These are phyloP conservation scores for Machimus atricapillus DNA, from an alignment of 2,888 invertebrate species.

Conservation along the genomic window DNA sequence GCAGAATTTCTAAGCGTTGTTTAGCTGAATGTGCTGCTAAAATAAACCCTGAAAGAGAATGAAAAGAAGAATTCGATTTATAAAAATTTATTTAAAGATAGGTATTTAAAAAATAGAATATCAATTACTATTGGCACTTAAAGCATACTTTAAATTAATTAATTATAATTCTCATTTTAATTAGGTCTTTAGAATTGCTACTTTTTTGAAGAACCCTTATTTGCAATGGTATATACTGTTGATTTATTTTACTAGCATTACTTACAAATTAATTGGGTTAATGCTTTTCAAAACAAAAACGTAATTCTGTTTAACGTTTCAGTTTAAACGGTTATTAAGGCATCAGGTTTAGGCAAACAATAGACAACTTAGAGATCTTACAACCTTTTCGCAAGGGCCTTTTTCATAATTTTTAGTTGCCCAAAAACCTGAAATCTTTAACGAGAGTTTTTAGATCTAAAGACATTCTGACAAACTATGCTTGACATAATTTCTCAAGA, in stretches of 20 bases:
- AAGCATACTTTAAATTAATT: too few relatives aligned
- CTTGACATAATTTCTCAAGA: not conserved
- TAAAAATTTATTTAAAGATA: not conserved
- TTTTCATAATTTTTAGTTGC: not conserved
- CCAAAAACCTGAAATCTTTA: not conserved
- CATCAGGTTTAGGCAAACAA: not conserved
- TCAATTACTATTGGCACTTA: too few relatives aligned
- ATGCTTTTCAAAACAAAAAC: too few relatives aligned
- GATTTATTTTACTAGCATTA: too few relatives aligned
- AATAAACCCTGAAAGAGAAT: conserved; percentile 42
- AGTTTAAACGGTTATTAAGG: not conserved
- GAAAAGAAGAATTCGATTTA: not conserved
- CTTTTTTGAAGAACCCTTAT: too few relatives aligned
- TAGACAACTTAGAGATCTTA: not conserved
- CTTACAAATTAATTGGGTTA: too few relatives aligned
- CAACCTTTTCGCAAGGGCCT: not conserved
- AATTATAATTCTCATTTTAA: too few relatives aligned
- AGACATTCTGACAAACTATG: not conserved
- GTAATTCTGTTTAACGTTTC: not conserved
- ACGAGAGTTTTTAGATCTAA: not conserved
- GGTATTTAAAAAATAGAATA: too few relatives aligned
- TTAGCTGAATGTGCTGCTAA: conserved; percentile 51
- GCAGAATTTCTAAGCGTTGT: conserved; percentile 73
- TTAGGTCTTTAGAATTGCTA: too few relatives aligned
- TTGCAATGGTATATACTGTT: too few relatives aligned